These are phyloP conservation scores for Microlaimidae sp. DNA, from an alignment of 2,888 invertebrate species.

Conservation along the genomic window DNA sequence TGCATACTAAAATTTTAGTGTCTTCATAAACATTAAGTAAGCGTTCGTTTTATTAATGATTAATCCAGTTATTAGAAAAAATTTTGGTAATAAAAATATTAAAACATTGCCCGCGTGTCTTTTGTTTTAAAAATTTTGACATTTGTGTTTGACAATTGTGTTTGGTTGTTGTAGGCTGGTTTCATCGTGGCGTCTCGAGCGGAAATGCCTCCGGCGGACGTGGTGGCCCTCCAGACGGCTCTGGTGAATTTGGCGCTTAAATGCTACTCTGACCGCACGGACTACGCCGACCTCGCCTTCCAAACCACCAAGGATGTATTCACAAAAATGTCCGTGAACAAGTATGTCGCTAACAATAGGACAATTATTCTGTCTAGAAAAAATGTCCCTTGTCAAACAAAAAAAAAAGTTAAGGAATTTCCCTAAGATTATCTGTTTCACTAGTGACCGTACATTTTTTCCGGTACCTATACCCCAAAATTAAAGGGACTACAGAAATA, in stretches of 20 bases:
- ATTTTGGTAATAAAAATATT: too few species aligned
- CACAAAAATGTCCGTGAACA: slow-evolving; percentile 62
- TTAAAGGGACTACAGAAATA: too few species aligned
- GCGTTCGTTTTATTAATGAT: too few species aligned
- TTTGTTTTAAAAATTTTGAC: neutral
- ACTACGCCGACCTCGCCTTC: slow-evolving; percentile 85
- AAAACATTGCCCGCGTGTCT: neutral
- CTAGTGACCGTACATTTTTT: too few species aligned
- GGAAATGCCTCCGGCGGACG: slow-evolving; percentile 88
- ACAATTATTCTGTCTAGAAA: too few species aligned
- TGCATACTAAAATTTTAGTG: too few species aligned
- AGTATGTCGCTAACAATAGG: neutral
- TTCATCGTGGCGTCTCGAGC: slow-evolving; percentile 53
- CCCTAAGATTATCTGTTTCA: too few species aligned
- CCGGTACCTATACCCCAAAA: too few species aligned
- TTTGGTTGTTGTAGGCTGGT: neutral
- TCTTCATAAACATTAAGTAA: too few species aligned
- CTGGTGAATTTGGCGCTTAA: slow-evolving; percentile 82
- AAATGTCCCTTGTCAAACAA: too few species aligned
- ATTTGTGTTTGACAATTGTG: slow-evolving; percentile 4
- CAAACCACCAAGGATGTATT: slow-evolving; percentile 77
- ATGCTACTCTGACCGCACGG: slow-evolving; percentile 81
- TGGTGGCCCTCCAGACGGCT: slow-evolving; percentile 57
- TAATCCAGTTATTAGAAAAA: too few species aligned
- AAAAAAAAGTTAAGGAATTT: too few species aligned